Evolutionary conservation across 2,888 invertebrate species (phyloP), one percentile per base, ranked within the genome.

Genomic region (Chirona hameri): DNA sequence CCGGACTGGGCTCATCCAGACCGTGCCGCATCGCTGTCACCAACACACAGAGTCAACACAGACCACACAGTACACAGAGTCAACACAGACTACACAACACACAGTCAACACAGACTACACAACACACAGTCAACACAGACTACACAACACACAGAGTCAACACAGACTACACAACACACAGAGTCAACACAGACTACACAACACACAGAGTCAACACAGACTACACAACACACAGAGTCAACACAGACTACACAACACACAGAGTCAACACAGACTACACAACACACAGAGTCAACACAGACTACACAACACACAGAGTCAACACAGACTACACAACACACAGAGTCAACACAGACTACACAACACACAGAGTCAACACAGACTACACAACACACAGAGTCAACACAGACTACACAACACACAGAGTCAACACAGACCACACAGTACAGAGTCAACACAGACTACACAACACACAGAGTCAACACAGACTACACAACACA

Each of bases 1-100:
- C 98, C 60, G 91, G 89, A 84, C 93, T 91, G 0, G 95, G 93
- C 87, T 97, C 97, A 65, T 96, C 95, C 83, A 98, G 89, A 7
- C 94, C 95, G 87, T 94, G 90, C 87, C 89, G 90, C 84, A 90
- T 89, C 84, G 91, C 92, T 92, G 87, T 21, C 88, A 87, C 81
- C 83, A 82, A 83, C 83, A 27, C 79, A 39, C 39, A 82, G 12
- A 48, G 79, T 24, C 7, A 79, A 46, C 39, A 39, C 24, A 7
- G 24, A 29, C 52, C 9, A 76, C 24, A 82, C 39, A 18, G 10
- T 2, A 52, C 52, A 82, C 57, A 79, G 31, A 39, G 52, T 52
- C 52, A 52, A 39, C 39, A 39, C 39, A 39, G 4, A 39, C 39
- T 7, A 5, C 39, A 39, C 2, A 2, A 39, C 12, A 52, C 7